phyloP scores from a whole-genome alignment of 1,140 invertebrate species.

The Aphelinus atriplicis region DNA sequence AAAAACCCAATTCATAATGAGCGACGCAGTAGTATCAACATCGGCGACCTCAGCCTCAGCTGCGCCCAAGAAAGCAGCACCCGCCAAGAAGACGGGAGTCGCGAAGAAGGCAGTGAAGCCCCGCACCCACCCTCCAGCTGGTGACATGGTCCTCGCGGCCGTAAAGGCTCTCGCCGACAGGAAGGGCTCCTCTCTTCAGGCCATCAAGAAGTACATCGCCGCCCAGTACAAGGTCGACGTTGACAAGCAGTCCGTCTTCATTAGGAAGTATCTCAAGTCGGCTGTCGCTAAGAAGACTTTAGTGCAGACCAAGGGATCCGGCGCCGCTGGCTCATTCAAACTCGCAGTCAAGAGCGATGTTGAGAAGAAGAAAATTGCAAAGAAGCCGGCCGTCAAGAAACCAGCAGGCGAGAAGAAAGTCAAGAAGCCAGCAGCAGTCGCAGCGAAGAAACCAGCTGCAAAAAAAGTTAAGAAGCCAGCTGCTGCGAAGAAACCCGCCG shows the following conservation, averaged over 20 bases:
- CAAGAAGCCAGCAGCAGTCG: background rate
- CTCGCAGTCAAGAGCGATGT: conserved; percentile 51
- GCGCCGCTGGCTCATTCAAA: conserved; percentile 72
- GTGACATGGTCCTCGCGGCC: conserved; percentile 70
- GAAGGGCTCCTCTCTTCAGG: conserved; percentile 70
- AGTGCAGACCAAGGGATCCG: conserved; percentile 72
- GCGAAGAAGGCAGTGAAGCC: conserved; percentile 62
- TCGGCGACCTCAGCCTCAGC: conserved; percentile 22
- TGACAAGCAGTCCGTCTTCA: conserved; percentile 71
- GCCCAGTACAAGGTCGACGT: conserved; percentile 70
- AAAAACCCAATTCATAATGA: no score
- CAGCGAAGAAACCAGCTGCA: background rate
- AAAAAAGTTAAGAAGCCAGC: conserved; percentile 7
- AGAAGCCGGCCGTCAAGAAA: conserved; percentile 1
- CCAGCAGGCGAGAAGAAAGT: background rate
- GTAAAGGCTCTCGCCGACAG: conserved; percentile 71
- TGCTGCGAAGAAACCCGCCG: conserved; percentile 7
- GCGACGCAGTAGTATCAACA: no score
- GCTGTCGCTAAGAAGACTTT: conserved; percentile 68
- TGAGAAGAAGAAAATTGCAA: conserved; percentile 34
- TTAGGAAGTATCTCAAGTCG: conserved; percentile 70
- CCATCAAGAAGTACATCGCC: conserved; percentile 74
- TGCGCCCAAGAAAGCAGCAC: conserved; percentile 26
- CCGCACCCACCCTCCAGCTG: conserved; percentile 65
- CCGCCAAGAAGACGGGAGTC: conserved; percentile 6